phyloP scores from a whole-genome alignment of 2,888 invertebrate genomes.

The Clistopyga incitator region DNA sequence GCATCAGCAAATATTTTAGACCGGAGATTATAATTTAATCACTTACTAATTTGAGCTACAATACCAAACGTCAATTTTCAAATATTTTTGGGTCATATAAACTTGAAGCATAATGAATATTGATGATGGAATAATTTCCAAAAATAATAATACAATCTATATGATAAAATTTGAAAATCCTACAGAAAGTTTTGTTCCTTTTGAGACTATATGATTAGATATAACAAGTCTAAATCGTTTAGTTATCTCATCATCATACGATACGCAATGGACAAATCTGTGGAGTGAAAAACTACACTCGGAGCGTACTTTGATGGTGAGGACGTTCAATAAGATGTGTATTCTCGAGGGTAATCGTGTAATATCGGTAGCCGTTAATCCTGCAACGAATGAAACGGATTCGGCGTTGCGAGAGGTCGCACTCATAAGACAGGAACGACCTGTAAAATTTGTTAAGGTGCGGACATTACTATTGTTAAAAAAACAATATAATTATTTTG shows the following conservation, averaged over 20 bases:
- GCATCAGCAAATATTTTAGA: too few species aligned
- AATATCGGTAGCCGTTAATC: constrained; percentile 58
- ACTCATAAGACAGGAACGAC: constrained; percentile 24
- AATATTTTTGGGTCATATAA: too few species aligned
- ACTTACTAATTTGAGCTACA: too few species aligned
- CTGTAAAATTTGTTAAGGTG: constrained; percentile 71
- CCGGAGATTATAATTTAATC: too few species aligned
- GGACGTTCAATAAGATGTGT: constrained; percentile 67
- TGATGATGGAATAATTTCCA: too few species aligned
- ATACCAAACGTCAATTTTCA: too few species aligned
- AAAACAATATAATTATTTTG: not conserved
- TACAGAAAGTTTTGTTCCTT: too few species aligned
- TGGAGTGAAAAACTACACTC: constrained; percentile 61
- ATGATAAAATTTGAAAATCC: too few species aligned
- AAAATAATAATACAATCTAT: too few species aligned
- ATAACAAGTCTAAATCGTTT: not conserved
- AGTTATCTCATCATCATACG: constrained; percentile 69
- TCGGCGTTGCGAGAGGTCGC: constrained; percentile 49
- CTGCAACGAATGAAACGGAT: constrained; percentile 57
- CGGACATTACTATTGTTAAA: not conserved
- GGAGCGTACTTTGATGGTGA: constrained; percentile 60
- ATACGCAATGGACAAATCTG: constrained; percentile 67
- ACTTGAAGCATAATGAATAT: too few species aligned
- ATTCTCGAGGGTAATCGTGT: constrained; percentile 70
- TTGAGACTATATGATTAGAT: too few species aligned